Percentiles rank a stretch among this genome's conserved stretches.
Conservation (phyloP, 2,797 vertebrate species). For the Zenarchopterus dispar region DNA sequence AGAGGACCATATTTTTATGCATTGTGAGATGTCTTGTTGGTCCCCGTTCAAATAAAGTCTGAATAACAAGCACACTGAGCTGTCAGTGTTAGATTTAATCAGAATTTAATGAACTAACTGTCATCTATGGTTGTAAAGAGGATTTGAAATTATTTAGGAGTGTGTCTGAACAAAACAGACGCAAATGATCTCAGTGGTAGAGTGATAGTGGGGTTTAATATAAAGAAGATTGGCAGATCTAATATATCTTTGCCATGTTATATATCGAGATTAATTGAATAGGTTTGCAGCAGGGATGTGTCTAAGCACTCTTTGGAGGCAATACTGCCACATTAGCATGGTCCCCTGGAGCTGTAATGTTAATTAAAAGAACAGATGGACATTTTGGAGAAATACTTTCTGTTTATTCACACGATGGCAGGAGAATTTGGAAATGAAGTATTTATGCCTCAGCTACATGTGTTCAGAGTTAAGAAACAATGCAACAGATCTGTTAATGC, state of each 20-base stretch:
- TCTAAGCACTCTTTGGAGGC: slow-evolving; percentile 3
- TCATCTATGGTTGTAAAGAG: slow-evolving; percentile 57
- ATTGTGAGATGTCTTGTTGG: slow-evolving; percentile 17
- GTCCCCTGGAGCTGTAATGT: background rate
- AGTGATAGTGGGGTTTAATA: slow-evolving; percentile 49
- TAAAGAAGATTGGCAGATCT: slow-evolving; percentile 15
- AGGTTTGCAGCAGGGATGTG: slow-evolving; percentile 1
- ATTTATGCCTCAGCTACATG: background rate
- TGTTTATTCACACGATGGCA: background rate
- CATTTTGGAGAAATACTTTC: background rate
- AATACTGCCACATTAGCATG: background rate
- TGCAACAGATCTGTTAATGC: too few relatives aligned
- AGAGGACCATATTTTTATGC: slow-evolving; percentile 34
- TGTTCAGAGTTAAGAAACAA: too few relatives aligned
- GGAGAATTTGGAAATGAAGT: background rate
- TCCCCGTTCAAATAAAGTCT: slow-evolving; percentile 70
- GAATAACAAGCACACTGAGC: slow-evolving; percentile 52
- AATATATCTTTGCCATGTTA: slow-evolving; percentile 42
- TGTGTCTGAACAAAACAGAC: slow-evolving; percentile 31
- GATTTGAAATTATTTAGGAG: slow-evolving; percentile 61
- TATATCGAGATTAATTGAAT: slow-evolving; percentile 30
- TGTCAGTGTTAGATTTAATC: slow-evolving; percentile 64
- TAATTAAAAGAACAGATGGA: background rate
- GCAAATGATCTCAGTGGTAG: slow-evolving; percentile 37
- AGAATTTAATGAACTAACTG: slow-evolving; percentile 73